Percentiles rank a stretch among this genome's conserved stretches.
Evolutionary conservation across 2,888 invertebrate genomes (phyloP).

Genomic region (Acrobasis consociella): DNA sequence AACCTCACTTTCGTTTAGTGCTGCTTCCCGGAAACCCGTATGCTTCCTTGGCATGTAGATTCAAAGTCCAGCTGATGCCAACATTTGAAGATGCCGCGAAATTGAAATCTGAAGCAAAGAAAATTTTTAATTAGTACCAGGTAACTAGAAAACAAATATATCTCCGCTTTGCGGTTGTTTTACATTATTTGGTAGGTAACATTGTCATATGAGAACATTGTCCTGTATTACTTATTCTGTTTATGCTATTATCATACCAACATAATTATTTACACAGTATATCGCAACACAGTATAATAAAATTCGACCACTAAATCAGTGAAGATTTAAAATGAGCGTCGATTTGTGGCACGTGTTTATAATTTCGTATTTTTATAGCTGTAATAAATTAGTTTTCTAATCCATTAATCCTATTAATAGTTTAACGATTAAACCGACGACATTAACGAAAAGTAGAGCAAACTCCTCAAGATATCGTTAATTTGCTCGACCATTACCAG

Average conservation of each 20-base stretch:
- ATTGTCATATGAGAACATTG: background rate
- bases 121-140: constrained; percentile 31
- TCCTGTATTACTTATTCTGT: background rate
- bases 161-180: no score
- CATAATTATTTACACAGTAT: background rate
- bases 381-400: constrained; percentile 3
- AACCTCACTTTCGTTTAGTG: constrained; percentile 71
- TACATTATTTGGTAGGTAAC: background rate
- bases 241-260: background rate
- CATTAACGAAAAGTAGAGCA: constrained; percentile 12
- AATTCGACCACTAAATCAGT: background rate
- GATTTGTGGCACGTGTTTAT: constrained; percentile 8
- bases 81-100: constrained; percentile 64
- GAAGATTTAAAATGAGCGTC: background rate
- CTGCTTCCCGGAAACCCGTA: constrained; percentile 46
- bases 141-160: no score
- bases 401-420: constrained; percentile 13
- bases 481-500: background rate
- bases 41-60: constrained; percentile 73
- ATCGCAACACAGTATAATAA: background rate
- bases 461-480: constrained; percentile 9
- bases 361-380: background rate
- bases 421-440: constrained; percentile 1
- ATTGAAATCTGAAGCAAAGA: constrained; percentile 67
- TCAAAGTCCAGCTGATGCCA: constrained; percentile 70